Evolutionary conservation across 2,797 vertebrate species (phyloP).

Genomic region (Rhinatrema bivittatum): DNA sequence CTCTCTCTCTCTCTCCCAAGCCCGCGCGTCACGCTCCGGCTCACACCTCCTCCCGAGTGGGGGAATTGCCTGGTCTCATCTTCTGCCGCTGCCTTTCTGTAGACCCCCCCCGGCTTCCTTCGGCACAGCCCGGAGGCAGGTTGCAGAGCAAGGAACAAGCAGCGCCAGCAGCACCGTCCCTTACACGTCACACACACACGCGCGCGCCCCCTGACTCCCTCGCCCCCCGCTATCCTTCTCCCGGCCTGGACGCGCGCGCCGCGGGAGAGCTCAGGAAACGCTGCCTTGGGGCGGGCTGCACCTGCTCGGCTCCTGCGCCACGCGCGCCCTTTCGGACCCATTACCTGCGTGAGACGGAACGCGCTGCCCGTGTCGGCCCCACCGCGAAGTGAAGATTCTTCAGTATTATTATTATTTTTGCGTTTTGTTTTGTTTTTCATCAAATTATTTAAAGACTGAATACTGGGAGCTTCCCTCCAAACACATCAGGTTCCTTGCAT

Average conservation of each 20-base stretch:
- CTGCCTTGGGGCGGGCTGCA: background rate
- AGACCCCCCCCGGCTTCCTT: background rate
- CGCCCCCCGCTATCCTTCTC: background rate
- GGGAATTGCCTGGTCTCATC: too few relatives aligned
- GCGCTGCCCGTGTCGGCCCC: too few relatives aligned
- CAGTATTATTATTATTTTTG: too few relatives aligned
- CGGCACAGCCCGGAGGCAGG: slow-evolving; percentile 12
- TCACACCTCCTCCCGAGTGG: slow-evolving; percentile 6
- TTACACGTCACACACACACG: too few relatives aligned
- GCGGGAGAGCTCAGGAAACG: background rate
- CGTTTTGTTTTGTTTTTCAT: too few relatives aligned
- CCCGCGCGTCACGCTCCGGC: slow-evolving; percentile 1
- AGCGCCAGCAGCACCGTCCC: background rate
- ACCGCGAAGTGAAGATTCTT: too few relatives aligned
- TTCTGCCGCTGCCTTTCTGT: slow-evolving; percentile 5
- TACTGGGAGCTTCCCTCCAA: too few relatives aligned
- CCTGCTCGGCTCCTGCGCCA: too few relatives aligned
- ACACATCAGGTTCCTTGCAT: too few relatives aligned
- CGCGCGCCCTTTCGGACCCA: too few relatives aligned
- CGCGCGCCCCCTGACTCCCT: slow-evolving; percentile 6
- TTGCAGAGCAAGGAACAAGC: slow-evolving; percentile 1
- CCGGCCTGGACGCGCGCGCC: background rate
- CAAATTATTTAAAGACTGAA: too few relatives aligned
- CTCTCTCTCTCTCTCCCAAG: slow-evolving; percentile 11
- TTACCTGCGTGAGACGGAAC: too few relatives aligned